phyloP scores from a whole-genome alignment of 1,140 invertebrate genomes.

The Riptortus pedestris region DNA sequence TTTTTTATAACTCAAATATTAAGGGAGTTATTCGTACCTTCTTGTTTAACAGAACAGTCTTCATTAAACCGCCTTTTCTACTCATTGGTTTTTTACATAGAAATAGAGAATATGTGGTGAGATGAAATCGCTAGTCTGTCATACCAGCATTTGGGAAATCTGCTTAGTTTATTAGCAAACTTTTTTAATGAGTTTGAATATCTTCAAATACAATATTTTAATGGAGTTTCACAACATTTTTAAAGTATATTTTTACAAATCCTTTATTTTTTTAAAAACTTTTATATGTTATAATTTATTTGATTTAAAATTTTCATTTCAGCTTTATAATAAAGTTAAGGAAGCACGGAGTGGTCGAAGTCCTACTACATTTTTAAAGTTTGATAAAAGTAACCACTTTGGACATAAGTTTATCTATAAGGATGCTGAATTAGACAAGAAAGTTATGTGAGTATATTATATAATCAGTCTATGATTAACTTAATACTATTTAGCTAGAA shows the following conservation, averaged over 20 bases:
- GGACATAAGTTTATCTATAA: conserved; percentile 17
- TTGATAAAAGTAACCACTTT: not conserved
- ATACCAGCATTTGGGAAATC: not conserved
- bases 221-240: not conserved
- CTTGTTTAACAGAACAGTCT: no score
- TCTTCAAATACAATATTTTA: not conserved
- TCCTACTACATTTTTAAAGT: not conserved
- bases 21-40: no score
- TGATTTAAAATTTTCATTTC: no score
- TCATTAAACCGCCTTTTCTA: no score
- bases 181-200: not conserved
- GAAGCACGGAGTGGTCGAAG: not conserved
- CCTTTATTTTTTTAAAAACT: no score
- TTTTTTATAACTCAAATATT: no score
- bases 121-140: no score
- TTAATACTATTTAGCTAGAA: no score
- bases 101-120: no score
- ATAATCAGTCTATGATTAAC: no score
- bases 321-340: not conserved
- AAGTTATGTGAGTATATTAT: not conserved
- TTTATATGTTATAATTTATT: no score
- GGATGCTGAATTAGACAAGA: not conserved
- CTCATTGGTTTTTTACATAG: no score
- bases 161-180: not conserved
- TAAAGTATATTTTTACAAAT: not conserved